Conservation (phyloP, 2,888 invertebrate species). For the Caenorhabditis doughertyi region DNA sequence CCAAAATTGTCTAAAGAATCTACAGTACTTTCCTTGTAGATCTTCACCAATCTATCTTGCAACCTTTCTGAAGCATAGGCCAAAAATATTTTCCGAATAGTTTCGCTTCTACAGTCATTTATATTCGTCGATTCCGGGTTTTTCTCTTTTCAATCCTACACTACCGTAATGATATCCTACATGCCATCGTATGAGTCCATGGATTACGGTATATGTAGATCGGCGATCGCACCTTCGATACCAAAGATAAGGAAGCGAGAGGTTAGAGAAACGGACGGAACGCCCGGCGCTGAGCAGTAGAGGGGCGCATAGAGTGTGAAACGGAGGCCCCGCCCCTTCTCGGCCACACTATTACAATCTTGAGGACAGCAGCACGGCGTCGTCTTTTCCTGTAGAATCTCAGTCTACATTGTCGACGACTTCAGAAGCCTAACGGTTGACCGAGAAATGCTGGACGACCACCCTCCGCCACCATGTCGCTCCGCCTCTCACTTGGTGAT, state of each 20-base stretch:
- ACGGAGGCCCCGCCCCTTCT: slow-evolving; percentile 69
- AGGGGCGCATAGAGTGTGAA: slow-evolving; percentile 66
- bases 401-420: slow-evolving; percentile 2
- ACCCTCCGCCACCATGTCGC: slow-evolving; percentile 48
- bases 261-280: slow-evolving; percentile 49
- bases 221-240: slow-evolving; percentile 42
- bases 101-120: not conserved
- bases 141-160: not conserved
- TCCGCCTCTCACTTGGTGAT: slow-evolving; percentile 57
- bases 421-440: slow-evolving; percentile 19
- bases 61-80: too few relatives aligned
- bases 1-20: too few relatives aligned
- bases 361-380: slow-evolving; percentile 67
- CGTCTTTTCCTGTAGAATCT: slow-evolving; percentile 41
- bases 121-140: not conserved
- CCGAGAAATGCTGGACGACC: slow-evolving; percentile 30
- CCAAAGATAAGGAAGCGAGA: slow-evolving; percentile 58
- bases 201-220: slow-evolving; percentile 40
- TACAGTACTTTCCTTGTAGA: too few relatives aligned
- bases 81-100: not conserved
- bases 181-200: slow-evolving; percentile 21
- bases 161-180: not conserved
- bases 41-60: too few relatives aligned
- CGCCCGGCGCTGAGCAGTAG: slow-evolving; percentile 63
- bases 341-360: slow-evolving; percentile 73